A percentile compares a stretch with the other conserved stretches of the same genome.
Conservation (phyloP, 2,888 invertebrate species). For the Clivina fossor region DNA sequence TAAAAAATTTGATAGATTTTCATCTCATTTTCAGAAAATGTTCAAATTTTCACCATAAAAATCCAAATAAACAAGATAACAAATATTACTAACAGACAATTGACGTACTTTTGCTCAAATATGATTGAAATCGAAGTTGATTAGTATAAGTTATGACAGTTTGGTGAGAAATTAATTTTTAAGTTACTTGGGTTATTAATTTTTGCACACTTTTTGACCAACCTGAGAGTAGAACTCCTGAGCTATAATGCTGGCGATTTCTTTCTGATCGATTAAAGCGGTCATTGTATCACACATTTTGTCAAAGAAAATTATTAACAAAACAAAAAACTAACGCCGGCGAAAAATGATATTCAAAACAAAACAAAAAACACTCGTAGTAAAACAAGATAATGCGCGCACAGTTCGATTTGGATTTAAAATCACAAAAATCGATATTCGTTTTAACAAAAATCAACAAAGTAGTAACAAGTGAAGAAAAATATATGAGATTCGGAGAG, state of each 20-base stretch:
- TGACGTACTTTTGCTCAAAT: neutral
- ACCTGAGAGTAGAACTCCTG: constrained; percentile 86
- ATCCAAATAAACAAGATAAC: no score
- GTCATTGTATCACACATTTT: constrained; percentile 45
- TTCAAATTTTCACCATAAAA: no score
- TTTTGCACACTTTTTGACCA: no score
- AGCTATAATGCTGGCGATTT: constrained; percentile 82
- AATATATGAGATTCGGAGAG: neutral
- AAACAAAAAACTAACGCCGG: no score
- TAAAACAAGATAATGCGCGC: neutral
- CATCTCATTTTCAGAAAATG: no score
- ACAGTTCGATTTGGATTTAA: neutral
- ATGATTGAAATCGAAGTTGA: neutral
- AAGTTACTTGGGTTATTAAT: no score
- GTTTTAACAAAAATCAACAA: constrained; percentile 1
- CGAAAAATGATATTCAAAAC: neutral
- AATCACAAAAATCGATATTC: constrained; percentile 6
- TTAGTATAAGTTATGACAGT: no score
- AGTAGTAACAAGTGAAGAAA: neutral
- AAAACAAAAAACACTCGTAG: constrained; percentile 1
- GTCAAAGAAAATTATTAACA: no score
- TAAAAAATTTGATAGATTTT: no score
- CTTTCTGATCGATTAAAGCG: constrained; percentile 74
- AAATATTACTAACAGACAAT: no score
- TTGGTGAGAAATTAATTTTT: no score